Evolutionary conservation across 2,888 invertebrate species (phyloP).

Genomic region (Galerucella calmariensis): DNA sequence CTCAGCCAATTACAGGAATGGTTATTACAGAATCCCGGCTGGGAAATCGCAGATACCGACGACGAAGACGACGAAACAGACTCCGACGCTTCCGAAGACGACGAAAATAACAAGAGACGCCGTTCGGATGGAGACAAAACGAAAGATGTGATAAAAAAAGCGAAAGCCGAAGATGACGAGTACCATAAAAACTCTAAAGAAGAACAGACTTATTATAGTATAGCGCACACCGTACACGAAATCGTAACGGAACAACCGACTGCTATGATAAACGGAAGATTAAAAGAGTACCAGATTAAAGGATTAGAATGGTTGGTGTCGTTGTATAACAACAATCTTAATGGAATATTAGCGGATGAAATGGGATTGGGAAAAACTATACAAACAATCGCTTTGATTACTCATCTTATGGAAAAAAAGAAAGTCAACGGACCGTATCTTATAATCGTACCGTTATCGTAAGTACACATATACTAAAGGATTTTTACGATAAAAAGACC

Average conservation of each 20-base stretch:
- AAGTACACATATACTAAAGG: conserved; percentile 60
- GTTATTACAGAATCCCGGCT: conserved; percentile 92
- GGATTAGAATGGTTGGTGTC: conserved; percentile 99
- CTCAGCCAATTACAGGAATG: too few relatives aligned
- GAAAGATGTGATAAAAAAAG: conserved; percentile 82
- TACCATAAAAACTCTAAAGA: conserved; percentile 83
- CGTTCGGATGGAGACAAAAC: conserved; percentile 74
- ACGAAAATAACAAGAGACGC: not conserved
- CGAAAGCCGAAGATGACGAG: conserved; percentile 95
- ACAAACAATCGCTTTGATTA: conserved; percentile 96
- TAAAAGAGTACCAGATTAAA: conserved; percentile 99
- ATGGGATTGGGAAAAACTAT: conserved; percentile 99
- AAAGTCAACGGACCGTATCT: conserved; percentile 97
- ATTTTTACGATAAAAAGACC: too few relatives aligned
- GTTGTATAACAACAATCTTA: conserved; percentile 97
- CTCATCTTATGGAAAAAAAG: conserved; percentile 98
- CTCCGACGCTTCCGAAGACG: conserved; percentile 72
- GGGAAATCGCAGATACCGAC: conserved; percentile 86
- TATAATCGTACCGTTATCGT: conserved; percentile 98
- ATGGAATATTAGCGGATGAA: conserved; percentile 99
- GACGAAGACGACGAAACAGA: conserved; percentile 82
- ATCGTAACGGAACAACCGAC: conserved; percentile 92
- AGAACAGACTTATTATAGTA: conserved; percentile 96
- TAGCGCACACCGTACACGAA: conserved; percentile 98
- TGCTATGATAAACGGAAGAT: conserved; percentile 91